Evolutionary conservation across 2,113 vertebrate species (phyloP).

Genomic region (Cisticola juncidis): DNA sequence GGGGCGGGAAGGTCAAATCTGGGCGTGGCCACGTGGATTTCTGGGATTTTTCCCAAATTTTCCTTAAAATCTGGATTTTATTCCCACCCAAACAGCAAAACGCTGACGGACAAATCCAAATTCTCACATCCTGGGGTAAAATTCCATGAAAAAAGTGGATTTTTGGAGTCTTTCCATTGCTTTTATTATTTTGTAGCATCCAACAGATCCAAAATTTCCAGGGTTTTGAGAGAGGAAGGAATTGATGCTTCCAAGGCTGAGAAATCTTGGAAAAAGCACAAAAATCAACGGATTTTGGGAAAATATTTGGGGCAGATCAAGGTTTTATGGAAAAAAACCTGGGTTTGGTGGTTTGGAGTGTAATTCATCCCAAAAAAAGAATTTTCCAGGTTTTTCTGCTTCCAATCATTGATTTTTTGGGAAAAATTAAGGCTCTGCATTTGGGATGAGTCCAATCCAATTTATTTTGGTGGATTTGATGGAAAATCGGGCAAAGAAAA

Average conservation of each 20-base stretch:
- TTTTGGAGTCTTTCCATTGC: accelerated
- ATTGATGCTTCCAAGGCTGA: not conserved
- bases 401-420: not conserved
- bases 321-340: accelerated
- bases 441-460: not conserved
- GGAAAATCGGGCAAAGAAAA: not conserved
- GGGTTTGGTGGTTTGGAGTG: not conserved
- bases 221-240: not conserved
- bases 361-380: not conserved
- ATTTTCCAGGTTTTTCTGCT: not conserved
- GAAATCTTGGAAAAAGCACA: not conserved
- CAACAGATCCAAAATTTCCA: accelerated
- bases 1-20: accelerated
- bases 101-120: accelerated
- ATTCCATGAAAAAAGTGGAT: not conserved
- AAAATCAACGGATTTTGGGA: accelerated
- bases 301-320: not conserved
- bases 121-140: accelerated
- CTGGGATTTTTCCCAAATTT: not conserved
- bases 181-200: not conserved
- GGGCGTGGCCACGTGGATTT: not conserved
- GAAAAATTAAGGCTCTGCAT: not conserved
- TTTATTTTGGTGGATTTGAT: not conserved
- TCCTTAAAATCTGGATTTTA: accelerated
- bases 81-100: not conserved